These are phyloP conservation scores for Mobula hypostoma DNA, from an alignment of 2,113 vertebrate genomes.

Conservation along the genomic window DNA sequence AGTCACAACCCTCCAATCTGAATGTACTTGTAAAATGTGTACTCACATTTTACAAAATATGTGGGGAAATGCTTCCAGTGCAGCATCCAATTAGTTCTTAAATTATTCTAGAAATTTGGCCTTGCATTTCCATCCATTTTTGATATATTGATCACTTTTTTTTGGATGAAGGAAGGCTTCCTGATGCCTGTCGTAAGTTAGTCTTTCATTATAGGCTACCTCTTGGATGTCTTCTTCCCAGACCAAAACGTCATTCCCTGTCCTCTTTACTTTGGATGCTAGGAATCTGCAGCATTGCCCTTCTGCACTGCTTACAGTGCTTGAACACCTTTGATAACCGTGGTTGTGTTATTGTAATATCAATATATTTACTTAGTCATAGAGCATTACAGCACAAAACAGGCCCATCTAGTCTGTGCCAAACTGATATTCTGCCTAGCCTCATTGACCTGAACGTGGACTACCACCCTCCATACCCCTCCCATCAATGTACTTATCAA, in stretches of 20 bases:
- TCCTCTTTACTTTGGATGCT: no score
- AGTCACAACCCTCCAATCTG: no score
- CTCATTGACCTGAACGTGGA: no score
- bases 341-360: not conserved
- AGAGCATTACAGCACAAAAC: no score
- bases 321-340: no score
- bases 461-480: no score
- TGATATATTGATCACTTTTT: not conserved
- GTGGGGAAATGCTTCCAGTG: not conserved
- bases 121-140: not conserved
- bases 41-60: no score
- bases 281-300: not conserved
- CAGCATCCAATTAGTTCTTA: not conserved
- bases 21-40: no score
- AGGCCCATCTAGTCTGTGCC: no score
- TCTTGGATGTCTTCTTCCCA: not conserved
- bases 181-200: not conserved
- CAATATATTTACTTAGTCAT: no score
- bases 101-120: not conserved
- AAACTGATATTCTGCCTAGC: no score
- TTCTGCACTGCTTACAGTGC: not conserved
- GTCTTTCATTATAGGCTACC: not conserved
- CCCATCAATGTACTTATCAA: no score
- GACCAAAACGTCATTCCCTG: not conserved
- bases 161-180: not conserved